Percentiles rank a stretch among this genome's conserved stretches.
Evolutionary conservation across 2,797 vertebrate genomes (phyloP).

Genomic region (Melanogrammus aeglefinus): DNA sequence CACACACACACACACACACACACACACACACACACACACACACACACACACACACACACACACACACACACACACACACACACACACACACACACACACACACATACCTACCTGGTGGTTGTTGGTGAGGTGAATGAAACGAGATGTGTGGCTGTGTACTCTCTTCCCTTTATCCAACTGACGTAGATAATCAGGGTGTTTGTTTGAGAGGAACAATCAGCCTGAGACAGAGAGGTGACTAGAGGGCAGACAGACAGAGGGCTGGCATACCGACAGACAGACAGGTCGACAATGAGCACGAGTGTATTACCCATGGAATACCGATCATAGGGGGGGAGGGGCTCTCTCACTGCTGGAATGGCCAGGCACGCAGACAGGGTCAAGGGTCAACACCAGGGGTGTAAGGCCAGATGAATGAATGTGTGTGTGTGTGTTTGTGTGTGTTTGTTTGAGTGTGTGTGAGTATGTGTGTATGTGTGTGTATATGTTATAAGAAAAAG

Average conservation of each 20-base stretch:
- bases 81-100: too few species aligned
- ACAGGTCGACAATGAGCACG: slow-evolving; percentile 16
- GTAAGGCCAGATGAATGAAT: slow-evolving; percentile 17
- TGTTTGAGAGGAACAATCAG: background rate
- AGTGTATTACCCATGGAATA: slow-evolving; percentile 21
- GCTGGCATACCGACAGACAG: background rate
- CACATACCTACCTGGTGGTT: slow-evolving; percentile 39
- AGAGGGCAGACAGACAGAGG: background rate
- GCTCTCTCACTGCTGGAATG: slow-evolving; percentile 27
- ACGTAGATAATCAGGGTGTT: too few species aligned
- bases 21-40: slow-evolving; percentile 5
- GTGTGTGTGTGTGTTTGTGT: slow-evolving; percentile 8
- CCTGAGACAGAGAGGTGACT: background rate
- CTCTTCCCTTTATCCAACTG: too few species aligned
- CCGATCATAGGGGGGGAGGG: background rate
- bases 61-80: background rate
- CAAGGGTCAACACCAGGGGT: slow-evolving; percentile 34
- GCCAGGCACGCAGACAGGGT: slow-evolving; percentile 1
- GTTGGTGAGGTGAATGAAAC: background rate
- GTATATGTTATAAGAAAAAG: background rate
- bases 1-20: background rate
- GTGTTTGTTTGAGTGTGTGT: background rate
- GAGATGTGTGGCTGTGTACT: background rate
- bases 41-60: slow-evolving; percentile 11
- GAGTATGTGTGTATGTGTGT: too few species aligned